Evolutionary conservation across 2,888 invertebrate genomes (phyloP).

Genomic region (Acanthosepion pharaonis): DNA sequence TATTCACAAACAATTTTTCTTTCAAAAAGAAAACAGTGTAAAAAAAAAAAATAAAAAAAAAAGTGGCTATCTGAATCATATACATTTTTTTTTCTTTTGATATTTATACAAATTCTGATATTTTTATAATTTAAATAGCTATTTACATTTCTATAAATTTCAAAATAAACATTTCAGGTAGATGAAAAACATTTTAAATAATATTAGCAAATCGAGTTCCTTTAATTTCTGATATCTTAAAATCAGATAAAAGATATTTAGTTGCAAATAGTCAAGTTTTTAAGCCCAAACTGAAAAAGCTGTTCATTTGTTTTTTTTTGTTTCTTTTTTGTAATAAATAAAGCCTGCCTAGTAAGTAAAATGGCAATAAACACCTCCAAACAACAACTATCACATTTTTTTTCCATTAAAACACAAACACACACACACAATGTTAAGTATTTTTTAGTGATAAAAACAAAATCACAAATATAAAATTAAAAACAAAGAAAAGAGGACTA

Average conservation of each 20-base stretch:
- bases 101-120: not conserved
- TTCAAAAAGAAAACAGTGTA: not conserved
- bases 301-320: not conserved
- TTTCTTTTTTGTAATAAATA: not conserved
- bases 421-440: not conserved
- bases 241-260: not conserved
- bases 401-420: conserved; percentile 24
- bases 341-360: not conserved
- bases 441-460: not conserved
- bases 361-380: not conserved
- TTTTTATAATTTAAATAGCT: not conserved
- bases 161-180: conserved; percentile 2
- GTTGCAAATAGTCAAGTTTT: conserved; percentile 16
- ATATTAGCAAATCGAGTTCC: not conserved
- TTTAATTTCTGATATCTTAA: not conserved
- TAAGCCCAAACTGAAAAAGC: not conserved
- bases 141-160: not conserved
- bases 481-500: not conserved
- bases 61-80: not conserved
- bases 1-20: too few relatives aligned
- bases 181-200: not conserved
- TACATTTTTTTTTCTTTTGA: not conserved
- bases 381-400: not conserved
- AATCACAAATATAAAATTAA: conserved; percentile 1
- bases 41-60: not conserved